These are phyloP conservation scores for Euleptes europaea DNA, from an alignment of 2,113 vertebrate genomes.

Conservation along the genomic window DNA sequence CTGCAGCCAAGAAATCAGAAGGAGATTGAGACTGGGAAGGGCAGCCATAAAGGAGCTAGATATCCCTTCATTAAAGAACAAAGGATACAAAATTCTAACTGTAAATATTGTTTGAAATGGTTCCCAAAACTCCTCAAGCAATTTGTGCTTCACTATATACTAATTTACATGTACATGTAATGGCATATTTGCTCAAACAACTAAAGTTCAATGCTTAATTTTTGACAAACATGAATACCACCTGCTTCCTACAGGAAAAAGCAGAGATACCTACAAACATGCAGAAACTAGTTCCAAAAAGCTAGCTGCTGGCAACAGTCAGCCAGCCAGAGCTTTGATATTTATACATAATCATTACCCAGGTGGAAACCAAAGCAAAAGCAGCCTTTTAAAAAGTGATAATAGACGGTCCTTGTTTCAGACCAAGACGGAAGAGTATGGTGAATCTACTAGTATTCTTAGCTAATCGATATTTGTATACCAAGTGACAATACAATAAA, in stretches of 20 bases:
- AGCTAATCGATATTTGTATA: constrained; percentile 49
- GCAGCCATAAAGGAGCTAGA: not conserved
- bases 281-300: constrained; percentile 12
- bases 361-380: constrained; percentile 61
- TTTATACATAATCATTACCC: constrained; percentile 46
- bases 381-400: constrained; percentile 50
- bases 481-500: constrained; percentile 50
- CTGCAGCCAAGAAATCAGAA: too few relatives aligned
- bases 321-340: not conserved
- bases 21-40: too few relatives aligned
- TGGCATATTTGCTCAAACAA: not conserved
- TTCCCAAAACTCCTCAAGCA: not conserved
- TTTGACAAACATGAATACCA: not conserved
- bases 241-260: not conserved
- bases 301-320: constrained; percentile 32
- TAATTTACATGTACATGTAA: not conserved
- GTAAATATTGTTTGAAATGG: not conserved
- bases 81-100: not conserved
- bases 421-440: constrained; percentile 44
- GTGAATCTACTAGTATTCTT: constrained; percentile 59
- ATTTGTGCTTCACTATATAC: not conserved
- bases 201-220: constrained; percentile 4
- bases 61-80: fast-evolving
- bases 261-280: constrained; percentile 27
- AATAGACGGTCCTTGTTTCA: constrained; percentile 50